These are phyloP conservation scores for Hypotaenidia philippensis DNA, from an alignment of 2,797 vertebrate genomes.

Conservation along the genomic window DNA sequence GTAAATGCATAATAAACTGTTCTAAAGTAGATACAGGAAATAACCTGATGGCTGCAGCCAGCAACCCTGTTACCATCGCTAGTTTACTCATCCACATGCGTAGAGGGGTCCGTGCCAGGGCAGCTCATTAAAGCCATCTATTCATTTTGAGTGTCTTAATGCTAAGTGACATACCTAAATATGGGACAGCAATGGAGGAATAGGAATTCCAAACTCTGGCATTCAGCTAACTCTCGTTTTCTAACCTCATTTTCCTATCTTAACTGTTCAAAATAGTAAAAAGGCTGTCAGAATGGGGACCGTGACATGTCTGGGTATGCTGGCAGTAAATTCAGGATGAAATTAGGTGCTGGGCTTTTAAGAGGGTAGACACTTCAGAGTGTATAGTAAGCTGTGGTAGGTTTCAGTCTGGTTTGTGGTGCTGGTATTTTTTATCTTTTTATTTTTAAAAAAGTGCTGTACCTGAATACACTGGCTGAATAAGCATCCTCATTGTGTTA, in stretches of 20 bases:
- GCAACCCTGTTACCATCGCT: neutral
- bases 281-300: neutral
- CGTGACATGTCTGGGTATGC: neutral
- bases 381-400: neutral
- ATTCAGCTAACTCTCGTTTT: neutral
- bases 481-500: conserved; percentile 19
- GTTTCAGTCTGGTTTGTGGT: neutral
- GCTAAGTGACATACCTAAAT: neutral
- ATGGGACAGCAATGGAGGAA: neutral
- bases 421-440: neutral
- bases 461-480: neutral
- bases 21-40: neutral
- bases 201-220: neutral
- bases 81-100: neutral
- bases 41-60: neutral
- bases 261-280: neutral
- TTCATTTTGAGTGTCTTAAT: neutral
- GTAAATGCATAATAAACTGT: conserved; percentile 50
- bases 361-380: neutral
- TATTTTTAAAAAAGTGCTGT: neutral
- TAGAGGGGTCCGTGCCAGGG: conserved; percentile 33
- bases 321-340: neutral
- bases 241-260: neutral
- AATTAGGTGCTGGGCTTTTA: neutral
- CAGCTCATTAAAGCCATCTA: conserved; percentile 52